A percentile compares a stretch with the other conserved stretches of the same genome.
Evolutionary conservation across 2,113 vertebrate species (phyloP).

Genomic region (Emydura subglobosa): DNA sequence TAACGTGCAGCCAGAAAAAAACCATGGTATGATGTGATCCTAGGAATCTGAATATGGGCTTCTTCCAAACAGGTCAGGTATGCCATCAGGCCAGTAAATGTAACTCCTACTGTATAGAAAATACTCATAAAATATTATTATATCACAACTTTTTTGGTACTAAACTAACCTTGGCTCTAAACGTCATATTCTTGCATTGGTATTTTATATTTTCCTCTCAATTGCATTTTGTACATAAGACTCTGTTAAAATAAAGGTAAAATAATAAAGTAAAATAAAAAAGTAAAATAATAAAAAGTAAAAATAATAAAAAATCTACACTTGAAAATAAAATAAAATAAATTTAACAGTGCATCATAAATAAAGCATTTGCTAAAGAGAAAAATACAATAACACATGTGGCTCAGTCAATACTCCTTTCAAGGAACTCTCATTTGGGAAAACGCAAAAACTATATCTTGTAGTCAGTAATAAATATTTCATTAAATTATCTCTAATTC

Average conservation of each 20-base stretch:
- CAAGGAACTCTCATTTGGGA: conserved; percentile 21
- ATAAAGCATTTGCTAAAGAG: neutral
- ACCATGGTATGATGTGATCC: neutral
- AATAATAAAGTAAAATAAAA: no score
- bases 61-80: conserved; percentile 20
- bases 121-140: neutral
- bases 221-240: neutral
- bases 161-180: neutral
- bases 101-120: neutral
- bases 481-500: conserved; percentile 63
- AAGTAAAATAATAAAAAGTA: neutral
- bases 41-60: neutral
- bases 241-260: neutral
- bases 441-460: conserved; percentile 46
- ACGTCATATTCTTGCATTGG: neutral
- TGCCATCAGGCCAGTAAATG: neutral
- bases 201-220: neutral
- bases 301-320: neutral
- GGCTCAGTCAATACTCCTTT: conserved; percentile 46
- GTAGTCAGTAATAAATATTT: conserved; percentile 59
- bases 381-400: neutral
- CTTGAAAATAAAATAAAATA: conserved; percentile 17
- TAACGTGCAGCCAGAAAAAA: neutral
- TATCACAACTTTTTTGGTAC: neutral
- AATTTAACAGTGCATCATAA: neutral